Evolutionary conservation across 2,888 invertebrate species (phyloP), one percentile per base, ranked within the genome.

Genomic region (Callyntrura sp.): DNA sequence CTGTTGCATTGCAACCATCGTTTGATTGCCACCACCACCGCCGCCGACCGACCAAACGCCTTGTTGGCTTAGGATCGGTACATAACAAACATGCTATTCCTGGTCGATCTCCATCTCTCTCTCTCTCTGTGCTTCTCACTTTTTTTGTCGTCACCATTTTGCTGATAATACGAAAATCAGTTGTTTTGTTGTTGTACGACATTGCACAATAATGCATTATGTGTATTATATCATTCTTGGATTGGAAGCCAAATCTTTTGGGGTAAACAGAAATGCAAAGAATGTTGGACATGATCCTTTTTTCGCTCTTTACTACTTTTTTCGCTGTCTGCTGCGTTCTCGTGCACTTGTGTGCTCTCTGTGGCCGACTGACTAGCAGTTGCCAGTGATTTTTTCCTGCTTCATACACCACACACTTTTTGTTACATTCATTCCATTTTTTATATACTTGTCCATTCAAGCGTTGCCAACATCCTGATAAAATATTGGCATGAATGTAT

Each of bases 181-280:
- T 81, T 81, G 65, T 68, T 87, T 65, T 65, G 68, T 65, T 82
- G 82, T 65, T 82, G 82, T 82, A 76, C 84, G 78, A 84, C 65
- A 89, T 84, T 83, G 89, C 89, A 89, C 89, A 84, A 79, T 89
- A 78, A 48, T 86, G 85, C 87, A 81, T 55, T 70, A 17, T 87
- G 76, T 76, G 43, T 85, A 86, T 78, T 62, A 81, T 70, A 85
- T 90, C 85, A 90, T 73, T 90, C 73, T 79, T 82, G 85, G 90
- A 85, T 82, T 79, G 73, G 70, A 73, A 85, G 90, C 90, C 90
- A 90, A 90, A 85, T 90, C 85, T 90, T 88, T 90, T 85, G 25
- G 60, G 85, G 76, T 73, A 90, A 88, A 68, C 83, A 85, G 85
- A 89, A 90, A 90, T 90, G 85, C 90, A 85, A 90, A 81, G 82